Conservation (phyloP, 2,888 invertebrate genomes). For the Panorpa germanica region DNA sequence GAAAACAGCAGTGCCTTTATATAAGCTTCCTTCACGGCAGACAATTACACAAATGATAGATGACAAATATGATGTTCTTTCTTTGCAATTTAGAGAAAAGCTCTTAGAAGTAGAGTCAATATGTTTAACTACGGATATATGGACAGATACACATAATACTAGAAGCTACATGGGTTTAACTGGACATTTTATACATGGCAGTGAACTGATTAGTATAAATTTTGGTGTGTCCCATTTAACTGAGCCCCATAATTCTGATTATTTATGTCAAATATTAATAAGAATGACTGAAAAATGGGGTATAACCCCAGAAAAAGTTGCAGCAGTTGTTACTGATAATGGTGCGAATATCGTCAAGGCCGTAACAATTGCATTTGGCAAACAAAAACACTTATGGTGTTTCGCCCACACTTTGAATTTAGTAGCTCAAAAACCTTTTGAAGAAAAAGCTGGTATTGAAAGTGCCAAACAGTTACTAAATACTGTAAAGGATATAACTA, state of each 20-base stretch:
- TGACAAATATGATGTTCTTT: too few species aligned
- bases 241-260: slow-evolving; percentile 12
- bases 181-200: slow-evolving; percentile 10
- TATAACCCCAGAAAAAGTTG: slow-evolving; percentile 11
- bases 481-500: too few species aligned
- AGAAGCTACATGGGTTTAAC: slow-evolving; percentile 12
- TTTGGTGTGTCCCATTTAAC: slow-evolving; percentile 12
- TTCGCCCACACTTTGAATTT: slow-evolving; percentile 14
- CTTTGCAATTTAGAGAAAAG: too few species aligned
- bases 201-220: slow-evolving; percentile 10
- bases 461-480: too few species aligned
- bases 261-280: slow-evolving; percentile 11
- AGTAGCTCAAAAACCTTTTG: too few species aligned
- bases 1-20: slow-evolving; percentile 10
- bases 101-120: too few species aligned
- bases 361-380: slow-evolving; percentile 11
- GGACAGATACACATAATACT: slow-evolving; percentile 12
- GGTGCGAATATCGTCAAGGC: slow-evolving; percentile 14
- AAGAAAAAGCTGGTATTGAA: too few species aligned
- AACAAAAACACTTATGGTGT: slow-evolving; percentile 12
- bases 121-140: slow-evolving; percentile 12
- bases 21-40: slow-evolving; percentile 10
- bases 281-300: slow-evolving; percentile 12
- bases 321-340: slow-evolving; percentile 13
- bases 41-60: too few species aligned